Conservation (phyloP, 2,888 invertebrate genomes). For the Pilophorus perplexus region DNA sequence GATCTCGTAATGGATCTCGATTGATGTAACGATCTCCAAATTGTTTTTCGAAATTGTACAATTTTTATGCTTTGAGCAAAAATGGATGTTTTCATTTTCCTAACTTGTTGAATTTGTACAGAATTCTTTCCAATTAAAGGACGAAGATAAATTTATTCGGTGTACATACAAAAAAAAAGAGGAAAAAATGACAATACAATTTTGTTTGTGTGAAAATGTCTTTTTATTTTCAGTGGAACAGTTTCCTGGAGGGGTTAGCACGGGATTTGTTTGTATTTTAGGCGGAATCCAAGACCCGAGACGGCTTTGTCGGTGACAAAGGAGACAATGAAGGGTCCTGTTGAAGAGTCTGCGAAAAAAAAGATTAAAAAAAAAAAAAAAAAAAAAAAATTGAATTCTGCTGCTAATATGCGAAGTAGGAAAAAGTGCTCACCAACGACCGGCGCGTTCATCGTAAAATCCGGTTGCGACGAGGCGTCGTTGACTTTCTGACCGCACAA, state of each 20-base stretch:
- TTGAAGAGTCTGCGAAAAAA: conserved; percentile 59
- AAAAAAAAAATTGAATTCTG: not conserved
- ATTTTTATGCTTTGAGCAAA: too few species aligned
- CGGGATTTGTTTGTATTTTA: conserved; percentile 66
- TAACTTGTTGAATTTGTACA: too few species aligned
- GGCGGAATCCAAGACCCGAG: conserved; percentile 67
- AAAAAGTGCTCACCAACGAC: conserved; percentile 59
- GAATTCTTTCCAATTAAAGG: too few species aligned
- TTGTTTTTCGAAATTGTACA: too few species aligned
- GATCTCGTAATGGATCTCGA: too few species aligned
- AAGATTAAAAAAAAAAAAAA: not conserved
- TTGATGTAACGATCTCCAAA: too few species aligned
- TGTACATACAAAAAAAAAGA: not conserved
- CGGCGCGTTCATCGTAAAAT: conserved; percentile 66
- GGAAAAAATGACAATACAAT: not conserved
- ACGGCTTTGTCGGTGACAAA: conserved; percentile 65
- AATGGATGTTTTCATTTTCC: too few species aligned
- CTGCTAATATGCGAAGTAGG: not conserved
- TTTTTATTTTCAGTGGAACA: not conserved
- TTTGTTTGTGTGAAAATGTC: not conserved
- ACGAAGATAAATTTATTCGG: not conserved
- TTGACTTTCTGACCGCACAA: conserved; percentile 73
- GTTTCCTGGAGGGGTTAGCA: conserved; percentile 53
- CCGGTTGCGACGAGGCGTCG: conserved; percentile 63
- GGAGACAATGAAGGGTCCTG: conserved; percentile 68